These are phyloP conservation scores for Tragelaphus scriptus DNA, from an alignment of 2,113 vertebrate genomes.

Conservation along the genomic window DNA sequence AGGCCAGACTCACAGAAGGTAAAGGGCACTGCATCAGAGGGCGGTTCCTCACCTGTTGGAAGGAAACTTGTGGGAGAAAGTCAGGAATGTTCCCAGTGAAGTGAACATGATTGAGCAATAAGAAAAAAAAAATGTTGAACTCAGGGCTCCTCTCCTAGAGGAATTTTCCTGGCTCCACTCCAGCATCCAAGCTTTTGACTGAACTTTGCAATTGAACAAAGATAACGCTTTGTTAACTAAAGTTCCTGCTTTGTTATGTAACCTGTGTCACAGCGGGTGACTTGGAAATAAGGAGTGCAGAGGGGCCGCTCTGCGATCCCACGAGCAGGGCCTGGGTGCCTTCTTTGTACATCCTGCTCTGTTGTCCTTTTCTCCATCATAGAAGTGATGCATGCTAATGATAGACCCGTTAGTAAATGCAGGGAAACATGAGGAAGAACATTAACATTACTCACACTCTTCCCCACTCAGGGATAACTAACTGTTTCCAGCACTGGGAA, in stretches of 20 bases:
- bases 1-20: conserved; percentile 86
- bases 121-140: not conserved
- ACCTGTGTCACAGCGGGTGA: not conserved
- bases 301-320: not conserved
- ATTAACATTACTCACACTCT: not conserved
- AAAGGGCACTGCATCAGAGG: not conserved
- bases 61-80: not conserved
- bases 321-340: not conserved
- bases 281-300: not conserved
- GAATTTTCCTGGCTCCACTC: not conserved
- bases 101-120: not conserved
- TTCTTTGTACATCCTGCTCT: not conserved
- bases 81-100: not conserved
- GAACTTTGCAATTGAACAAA: not conserved
- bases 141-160: not conserved
- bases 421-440: not conserved
- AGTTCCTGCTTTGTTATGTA: not conserved
- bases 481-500: not conserved
- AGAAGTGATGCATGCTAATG: not conserved
- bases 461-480: not conserved
- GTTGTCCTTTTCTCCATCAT: not conserved
- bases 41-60: not conserved
- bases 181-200: not conserved
- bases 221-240: not conserved
- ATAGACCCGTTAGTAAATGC: not conserved